These are phyloP conservation scores for Drosophila melanica DNA, from an alignment of 1,140 invertebrate genomes.

Conservation along the genomic window DNA sequence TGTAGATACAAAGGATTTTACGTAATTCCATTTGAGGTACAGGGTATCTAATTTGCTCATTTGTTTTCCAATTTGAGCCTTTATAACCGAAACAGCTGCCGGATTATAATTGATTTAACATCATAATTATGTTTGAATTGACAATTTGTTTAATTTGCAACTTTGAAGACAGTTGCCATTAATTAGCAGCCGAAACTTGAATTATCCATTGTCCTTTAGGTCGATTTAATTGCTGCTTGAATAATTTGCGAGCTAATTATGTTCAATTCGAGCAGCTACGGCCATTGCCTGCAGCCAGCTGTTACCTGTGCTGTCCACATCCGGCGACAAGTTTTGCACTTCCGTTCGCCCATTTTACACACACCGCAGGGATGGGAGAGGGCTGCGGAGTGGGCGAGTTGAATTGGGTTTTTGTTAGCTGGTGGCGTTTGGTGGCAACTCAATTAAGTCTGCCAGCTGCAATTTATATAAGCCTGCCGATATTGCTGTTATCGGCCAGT, in stretches of 20 bases:
- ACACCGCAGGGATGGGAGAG: not conserved
- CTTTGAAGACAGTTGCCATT: constrained; percentile 42
- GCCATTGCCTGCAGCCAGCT: constrained; percentile 23
- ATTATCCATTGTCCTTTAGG: constrained; percentile 45
- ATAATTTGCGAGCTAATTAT: constrained; percentile 61
- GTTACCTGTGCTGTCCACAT: constrained; percentile 43
- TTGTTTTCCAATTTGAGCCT: not conserved
- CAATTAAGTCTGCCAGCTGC: constrained; percentile 54
- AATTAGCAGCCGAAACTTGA: constrained; percentile 58
- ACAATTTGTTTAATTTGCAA: constrained; percentile 19
- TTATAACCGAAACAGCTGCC: not conserved
- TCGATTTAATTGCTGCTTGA: constrained; percentile 52
- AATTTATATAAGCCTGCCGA: constrained; percentile 66
- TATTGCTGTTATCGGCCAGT: constrained; percentile 69
- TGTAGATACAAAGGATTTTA: too few species aligned
- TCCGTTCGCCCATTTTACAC: constrained; percentile 41
- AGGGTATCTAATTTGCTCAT: not conserved
- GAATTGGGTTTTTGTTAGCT: constrained; percentile 30
- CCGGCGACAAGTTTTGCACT: constrained; percentile 61
- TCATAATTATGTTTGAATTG: constrained; percentile 16
- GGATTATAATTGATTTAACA: constrained; percentile 1
- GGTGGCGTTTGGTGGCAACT: constrained; percentile 32
- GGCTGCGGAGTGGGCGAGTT: not conserved
- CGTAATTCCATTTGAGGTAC: too few species aligned
- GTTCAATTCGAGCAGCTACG: constrained; percentile 37